Evolutionary conservation across 2,888 invertebrate species (phyloP), one percentile per base, ranked within the genome.

Genomic region (Theretra japonica): DNA sequence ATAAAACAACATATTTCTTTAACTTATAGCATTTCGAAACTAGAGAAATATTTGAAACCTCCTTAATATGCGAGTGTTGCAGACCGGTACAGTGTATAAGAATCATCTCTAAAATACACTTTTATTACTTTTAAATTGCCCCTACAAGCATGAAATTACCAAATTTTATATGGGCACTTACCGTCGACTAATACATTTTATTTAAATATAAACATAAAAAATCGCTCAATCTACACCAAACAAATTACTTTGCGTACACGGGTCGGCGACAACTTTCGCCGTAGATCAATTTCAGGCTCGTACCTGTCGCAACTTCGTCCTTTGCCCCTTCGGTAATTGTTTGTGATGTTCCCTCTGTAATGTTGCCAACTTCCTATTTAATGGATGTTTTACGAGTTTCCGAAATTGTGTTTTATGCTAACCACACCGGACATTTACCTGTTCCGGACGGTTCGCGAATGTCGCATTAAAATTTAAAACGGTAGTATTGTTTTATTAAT

Each of bases 301-400:
- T 75, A 77, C 75, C 77, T 79, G 77, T 78, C 76, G 75, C 77
- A 81, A 79, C 77, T 80, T 79, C 73, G 69, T 71, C 73, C 53
- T 72, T 72, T 70, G 68, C 70, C 68, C 70, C 65, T 57, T 74
- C 72, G 71, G 71, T 76, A 79, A 77, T 78, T 80, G 76, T 77
- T 80, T 75, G 75, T 70, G 75, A 73, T 76, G 73, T 75, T 77
- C 74, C 73, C 57, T 73, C 53, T 65, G 60, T 74, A 60, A 60
- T 28, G 58, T 59, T 59, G 28, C 59, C 70, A 58, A 70, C 48
- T 23, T 70, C 23, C 17, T n/a, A n/a, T 60, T 70, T 53, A 59
- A 70, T 70, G 60, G 53, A 69, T 25, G 50, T 69, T 69, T 50
- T 56, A 69, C 56, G 56, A 69, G 68, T 69, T 69, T 53, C 19